Evolutionary conservation across 2,888 invertebrate genomes (phyloP), one percentile per base, ranked within the genome.

Genomic region (Mactromeris polynyma): DNA sequence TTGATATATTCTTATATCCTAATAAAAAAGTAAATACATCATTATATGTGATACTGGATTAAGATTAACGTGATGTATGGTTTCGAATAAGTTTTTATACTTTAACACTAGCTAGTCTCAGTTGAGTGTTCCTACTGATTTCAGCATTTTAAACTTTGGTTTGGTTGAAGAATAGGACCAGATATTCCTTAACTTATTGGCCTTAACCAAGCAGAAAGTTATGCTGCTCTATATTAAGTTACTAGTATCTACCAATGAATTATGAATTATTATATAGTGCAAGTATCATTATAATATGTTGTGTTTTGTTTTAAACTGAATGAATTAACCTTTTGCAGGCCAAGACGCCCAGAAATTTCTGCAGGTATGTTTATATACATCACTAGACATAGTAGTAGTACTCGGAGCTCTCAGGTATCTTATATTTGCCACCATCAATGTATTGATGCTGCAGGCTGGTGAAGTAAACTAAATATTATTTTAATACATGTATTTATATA

Each of bases 301-400:
- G 6, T 1, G 11, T 58, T 58, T 7, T 58, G 3, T n/a, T 58
- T n/a, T 4, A 58, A 42, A 42, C 42, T 14, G 14, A 6, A 17
- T 51, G 14, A 6, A 51, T 51, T 51, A 14, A 64, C 6, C 9
- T 64, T 64, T 64, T 64, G 46, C 58, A 64, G 58, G 58, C 9
- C 58, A 64, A 64, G 58, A 64, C 58, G 11, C 58, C 58, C n/a
- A 64, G 58, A 64, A n/a, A 21, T 64, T 26, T 64, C n/a, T 64
- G 58, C 58, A 64, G 58, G 58, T 64, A 64, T 64, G 58, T 26
- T 64, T 64, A 64, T 9, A 64, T 64, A 4, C 26, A 26, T n/a
- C 58, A 1, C 11, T 64, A 11, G 4, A 26, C 7, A 9, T 26
- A 64, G 17, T n/a, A 51, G 51, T 51, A 17, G 1, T 9, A 51